Percentiles rank a stretch among this genome's conserved stretches.
phyloP scores from a whole-genome alignment of 2,113 vertebrate genomes.

The Andinoacara biseriatus region DNA sequence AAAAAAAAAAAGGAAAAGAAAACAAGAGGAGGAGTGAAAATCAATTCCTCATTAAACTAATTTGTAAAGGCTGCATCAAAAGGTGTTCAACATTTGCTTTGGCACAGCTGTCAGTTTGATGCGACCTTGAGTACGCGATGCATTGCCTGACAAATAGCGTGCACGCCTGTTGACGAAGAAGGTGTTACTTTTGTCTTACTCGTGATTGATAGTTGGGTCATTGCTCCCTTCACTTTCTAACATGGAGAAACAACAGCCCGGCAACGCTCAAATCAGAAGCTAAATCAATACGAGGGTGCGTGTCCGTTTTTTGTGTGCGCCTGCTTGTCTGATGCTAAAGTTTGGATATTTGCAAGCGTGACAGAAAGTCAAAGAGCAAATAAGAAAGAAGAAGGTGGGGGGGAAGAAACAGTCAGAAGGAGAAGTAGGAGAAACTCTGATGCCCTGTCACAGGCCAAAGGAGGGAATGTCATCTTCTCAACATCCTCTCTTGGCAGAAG shows the following conservation, averaged over 20 bases:
- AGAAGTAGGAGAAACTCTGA: constrained; percentile 41
- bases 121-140: constrained; percentile 68
- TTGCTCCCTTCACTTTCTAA: constrained; percentile 54
- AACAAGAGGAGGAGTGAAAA: constrained; percentile 57
- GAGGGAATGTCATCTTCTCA: constrained; percentile 69
- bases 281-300: constrained; percentile 48
- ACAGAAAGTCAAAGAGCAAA: constrained; percentile 34
- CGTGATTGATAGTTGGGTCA: constrained; percentile 71
- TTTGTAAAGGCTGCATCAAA: constrained; percentile 78
- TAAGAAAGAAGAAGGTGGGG: not conserved
- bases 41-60: constrained; percentile 82
- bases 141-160: constrained; percentile 53
- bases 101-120: constrained; percentile 66
- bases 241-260: constrained; percentile 38
- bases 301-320: not conserved
- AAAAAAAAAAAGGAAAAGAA: constrained; percentile 10
- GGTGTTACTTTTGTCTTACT: constrained; percentile 64
- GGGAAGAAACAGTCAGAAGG: not conserved
- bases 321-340: not conserved
- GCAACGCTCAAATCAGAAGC: constrained; percentile 36
- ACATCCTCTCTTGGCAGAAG: constrained; percentile 54
- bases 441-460: constrained; percentile 67
- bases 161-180: constrained; percentile 40
- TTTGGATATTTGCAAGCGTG: constrained; percentile 19
- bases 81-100: constrained; percentile 78